Conservation (phyloP, 2,888 invertebrate species). For the Hypselothyrea guttata region DNA sequence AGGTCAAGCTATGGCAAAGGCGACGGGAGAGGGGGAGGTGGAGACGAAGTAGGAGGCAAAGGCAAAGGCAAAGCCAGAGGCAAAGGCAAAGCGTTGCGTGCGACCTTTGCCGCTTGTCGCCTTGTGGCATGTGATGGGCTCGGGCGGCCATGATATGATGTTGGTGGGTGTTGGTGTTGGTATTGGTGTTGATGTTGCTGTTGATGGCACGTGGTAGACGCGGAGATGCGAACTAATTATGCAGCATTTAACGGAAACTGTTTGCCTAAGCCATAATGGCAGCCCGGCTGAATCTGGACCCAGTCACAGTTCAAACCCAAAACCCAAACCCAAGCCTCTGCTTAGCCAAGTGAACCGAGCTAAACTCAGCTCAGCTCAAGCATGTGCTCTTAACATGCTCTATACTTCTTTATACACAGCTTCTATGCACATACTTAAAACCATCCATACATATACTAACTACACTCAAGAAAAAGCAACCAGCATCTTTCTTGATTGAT, state of each 20-base stretch:
- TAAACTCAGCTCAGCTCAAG: conserved; percentile 42
- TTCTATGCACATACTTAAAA: conserved; percentile 16
- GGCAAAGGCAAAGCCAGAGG: conserved; percentile 9
- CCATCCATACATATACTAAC: conserved; percentile 12
- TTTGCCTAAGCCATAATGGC: conserved; percentile 64
- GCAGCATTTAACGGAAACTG: conserved; percentile 75
- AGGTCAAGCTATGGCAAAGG: conserved; percentile 59
- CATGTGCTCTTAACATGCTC: neutral
- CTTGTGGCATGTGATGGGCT: conserved; percentile 46
- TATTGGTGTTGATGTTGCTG: conserved; percentile 20
- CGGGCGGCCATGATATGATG: conserved; percentile 6
- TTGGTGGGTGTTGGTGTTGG: conserved; percentile 21
- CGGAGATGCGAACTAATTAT: conserved; percentile 70
- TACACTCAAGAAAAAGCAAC: too few species aligned
- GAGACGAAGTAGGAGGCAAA: conserved; percentile 25
- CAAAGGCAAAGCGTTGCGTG: conserved; percentile 55
- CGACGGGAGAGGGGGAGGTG: too few species aligned
- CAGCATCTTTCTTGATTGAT: too few species aligned
- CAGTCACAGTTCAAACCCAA: conserved; percentile 15
- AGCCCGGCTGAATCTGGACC: conserved; percentile 9
- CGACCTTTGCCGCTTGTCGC: conserved; percentile 71
- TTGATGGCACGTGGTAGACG: conserved; percentile 32
- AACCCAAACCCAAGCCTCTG: conserved; percentile 9
- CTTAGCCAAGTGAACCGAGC: conserved; percentile 45
- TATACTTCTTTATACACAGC: neutral